Percentiles rank a stretch among this genome's conserved stretches.
Conservation (phyloP, 2,797 vertebrate species). For the Harpagifer antarcticus region DNA sequence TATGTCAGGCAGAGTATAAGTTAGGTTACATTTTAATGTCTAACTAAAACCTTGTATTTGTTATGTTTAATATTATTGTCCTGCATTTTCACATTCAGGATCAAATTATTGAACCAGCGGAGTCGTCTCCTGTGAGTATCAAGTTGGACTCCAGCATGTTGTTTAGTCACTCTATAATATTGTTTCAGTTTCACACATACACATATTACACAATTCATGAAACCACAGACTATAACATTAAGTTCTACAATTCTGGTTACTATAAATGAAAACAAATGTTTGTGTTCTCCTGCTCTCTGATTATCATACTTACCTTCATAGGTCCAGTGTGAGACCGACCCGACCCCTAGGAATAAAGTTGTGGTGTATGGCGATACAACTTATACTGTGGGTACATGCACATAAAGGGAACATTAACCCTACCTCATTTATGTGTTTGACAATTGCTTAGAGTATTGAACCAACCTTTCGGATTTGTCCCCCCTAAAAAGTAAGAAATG, state of each 20-base stretch:
- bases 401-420: too few species aligned
- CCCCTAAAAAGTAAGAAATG: not conserved
- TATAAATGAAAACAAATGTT: not conserved
- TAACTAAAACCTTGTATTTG: not conserved
- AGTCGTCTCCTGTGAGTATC: constrained; percentile 4
- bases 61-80: not conserved
- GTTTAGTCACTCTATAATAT: too few species aligned
- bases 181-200: not conserved
- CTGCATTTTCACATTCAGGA: not conserved
- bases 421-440: not conserved
- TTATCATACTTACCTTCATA: not conserved
- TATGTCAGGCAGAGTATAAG: not conserved
- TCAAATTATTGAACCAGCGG: accelerated
- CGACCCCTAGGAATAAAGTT: not conserved
- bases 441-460: not conserved
- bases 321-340: constrained; percentile 19
- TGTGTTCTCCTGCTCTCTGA: not conserved
- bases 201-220: not conserved
- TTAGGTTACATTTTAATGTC: not conserved
- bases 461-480: too few species aligned
- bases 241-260: not conserved
- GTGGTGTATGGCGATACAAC: not conserved
- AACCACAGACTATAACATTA: not conserved
- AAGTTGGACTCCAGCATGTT: not conserved
- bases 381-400: constrained; percentile 3